Conservation (phyloP, 2,797 vertebrate genomes). For the Eupleurogrammus muticus region DNA sequence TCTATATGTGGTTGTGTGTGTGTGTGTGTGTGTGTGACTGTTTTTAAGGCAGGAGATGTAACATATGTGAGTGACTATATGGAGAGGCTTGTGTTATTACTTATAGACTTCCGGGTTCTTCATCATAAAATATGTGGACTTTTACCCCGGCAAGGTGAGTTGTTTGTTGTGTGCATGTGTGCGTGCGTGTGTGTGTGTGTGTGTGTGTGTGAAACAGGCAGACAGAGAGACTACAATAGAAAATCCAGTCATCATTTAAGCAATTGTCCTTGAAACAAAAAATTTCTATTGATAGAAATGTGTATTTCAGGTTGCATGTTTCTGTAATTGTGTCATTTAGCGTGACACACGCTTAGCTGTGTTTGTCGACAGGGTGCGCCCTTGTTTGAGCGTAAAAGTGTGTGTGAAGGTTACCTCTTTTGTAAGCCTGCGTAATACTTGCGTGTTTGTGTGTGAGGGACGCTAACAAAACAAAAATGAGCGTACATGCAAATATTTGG, state of each 20-base stretch:
- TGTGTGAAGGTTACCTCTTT: constrained; percentile 49
- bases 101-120: constrained; percentile 63
- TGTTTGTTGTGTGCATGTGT: constrained; percentile 54
- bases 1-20: constrained; percentile 43
- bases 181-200: constrained; percentile 29
- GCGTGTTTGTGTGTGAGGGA: constrained; percentile 8
- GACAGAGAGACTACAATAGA: not conserved
- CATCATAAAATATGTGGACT: constrained; percentile 72
- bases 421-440: constrained; percentile 21
- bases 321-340: constrained; percentile 14
- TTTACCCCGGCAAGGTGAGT: constrained; percentile 62
- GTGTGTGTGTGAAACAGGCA: constrained; percentile 10
- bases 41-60: constrained; percentile 64
- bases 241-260: not conserved
- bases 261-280: constrained; percentile 1
- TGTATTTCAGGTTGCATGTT: constrained; percentile 6
- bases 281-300: not conserved
- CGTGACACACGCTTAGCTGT: constrained; percentile 41
- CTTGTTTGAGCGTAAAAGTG: constrained; percentile 51
- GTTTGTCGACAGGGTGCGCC: constrained; percentile 79
- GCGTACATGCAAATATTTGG: not conserved
- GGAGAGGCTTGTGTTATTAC: constrained; percentile 54
- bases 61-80: constrained; percentile 51
- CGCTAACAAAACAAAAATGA: constrained; percentile 17
- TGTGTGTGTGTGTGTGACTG: constrained; percentile 39